Base-by-base conservation (phyloP, 2,113 vertebrate genomes). In the Merops nubicus region DNA sequence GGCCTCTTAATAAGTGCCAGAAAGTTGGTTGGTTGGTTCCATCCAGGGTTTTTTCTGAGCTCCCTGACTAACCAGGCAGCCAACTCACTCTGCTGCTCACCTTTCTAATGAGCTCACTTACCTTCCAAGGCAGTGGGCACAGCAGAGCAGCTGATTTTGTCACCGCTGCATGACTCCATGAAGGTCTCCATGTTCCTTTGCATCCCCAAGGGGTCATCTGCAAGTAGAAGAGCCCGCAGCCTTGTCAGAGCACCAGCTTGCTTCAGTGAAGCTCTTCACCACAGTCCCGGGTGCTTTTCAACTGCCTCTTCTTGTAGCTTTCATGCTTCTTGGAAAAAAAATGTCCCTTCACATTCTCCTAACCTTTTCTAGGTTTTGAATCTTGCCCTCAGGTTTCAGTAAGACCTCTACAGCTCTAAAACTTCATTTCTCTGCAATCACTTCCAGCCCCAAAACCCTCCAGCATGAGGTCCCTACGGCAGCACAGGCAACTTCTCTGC, bases 101-200 rank as follows among this genome's bases (percentile, higher is more conserved):
- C 33, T 26, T 56, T 76, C 86, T n/a, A 73, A n/a, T 3, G 29
- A 75, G 8, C 33, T 68, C 47, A 21, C 88, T 97, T 91, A 98
- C 98, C 98, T 97, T 97, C 97, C 76, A 96, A 72, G 43, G 93
- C 86, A 56, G 96, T 90, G 40, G 97, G 96, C 43, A 96, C 98
- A 1, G 97, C 53, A 19, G 97, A 97, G 91, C 99, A 99, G 94
- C 98, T 98, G 20, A 99, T 95, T 68, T 98, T 97, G 82, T 99
- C 99, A 51, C 96, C 33, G 11, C 98, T 97, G 91, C 99, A 99
- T 0, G 98, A 98, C 50, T 98, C 97, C 75, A 99, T 57, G 91
- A 98, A 98, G 11, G 98, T 95, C 80, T 98, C 96, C 25, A 98
- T 62, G 10, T 97, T 97, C 8, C 80, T 98, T 15, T 97, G 91